Percentiles rank a stretch among this genome's conserved stretches.
Conservation (phyloP, 2,888 invertebrate species). For the Drosophila phalerata region DNA sequence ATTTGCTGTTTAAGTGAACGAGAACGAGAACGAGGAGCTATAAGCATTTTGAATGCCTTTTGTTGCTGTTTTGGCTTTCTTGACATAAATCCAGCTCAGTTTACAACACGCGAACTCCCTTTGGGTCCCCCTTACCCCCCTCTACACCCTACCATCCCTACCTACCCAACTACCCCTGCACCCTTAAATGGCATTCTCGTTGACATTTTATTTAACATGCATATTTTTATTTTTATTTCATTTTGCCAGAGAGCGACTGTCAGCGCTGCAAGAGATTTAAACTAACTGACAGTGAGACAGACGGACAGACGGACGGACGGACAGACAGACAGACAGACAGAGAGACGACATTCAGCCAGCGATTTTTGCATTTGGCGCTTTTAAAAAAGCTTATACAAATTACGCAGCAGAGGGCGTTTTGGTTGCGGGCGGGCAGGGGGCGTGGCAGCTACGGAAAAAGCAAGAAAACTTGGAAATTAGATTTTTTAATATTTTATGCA, state of each 20-base stretch:
- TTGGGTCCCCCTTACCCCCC: no score
- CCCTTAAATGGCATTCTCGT: conserved; percentile 72
- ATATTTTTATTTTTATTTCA: conserved; percentile 66
- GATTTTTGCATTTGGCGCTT: conserved; percentile 75
- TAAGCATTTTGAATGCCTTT: conserved; percentile 61
- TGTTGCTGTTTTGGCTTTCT: conserved; percentile 69
- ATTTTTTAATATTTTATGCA: conserved; percentile 79
- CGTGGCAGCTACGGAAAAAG: conserved; percentile 48
- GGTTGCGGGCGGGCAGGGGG: conserved; percentile 8
- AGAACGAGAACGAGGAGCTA: conserved; percentile 21
- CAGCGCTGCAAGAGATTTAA: conserved; percentile 69
- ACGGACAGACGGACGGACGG: conserved; percentile 9
- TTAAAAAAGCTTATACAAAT: conserved; percentile 78
- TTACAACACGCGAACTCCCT: conserved; percentile 55
- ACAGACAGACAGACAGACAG: conserved; percentile 12
- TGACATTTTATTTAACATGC: conserved; percentile 76
- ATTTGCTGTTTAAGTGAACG: conserved; percentile 24
- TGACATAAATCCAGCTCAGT: conserved; percentile 77
- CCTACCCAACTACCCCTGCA: background rate
- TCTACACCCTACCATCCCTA: no score
- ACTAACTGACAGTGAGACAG: conserved; percentile 59
- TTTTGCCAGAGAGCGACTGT: conserved; percentile 67
- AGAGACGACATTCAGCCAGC: conserved; percentile 54
- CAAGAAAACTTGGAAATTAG: conserved; percentile 73
- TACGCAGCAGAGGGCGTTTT: conserved; percentile 38